phyloP scores from a whole-genome alignment of 2,113 vertebrate genomes.

The Thinocorus orbignyianus region DNA sequence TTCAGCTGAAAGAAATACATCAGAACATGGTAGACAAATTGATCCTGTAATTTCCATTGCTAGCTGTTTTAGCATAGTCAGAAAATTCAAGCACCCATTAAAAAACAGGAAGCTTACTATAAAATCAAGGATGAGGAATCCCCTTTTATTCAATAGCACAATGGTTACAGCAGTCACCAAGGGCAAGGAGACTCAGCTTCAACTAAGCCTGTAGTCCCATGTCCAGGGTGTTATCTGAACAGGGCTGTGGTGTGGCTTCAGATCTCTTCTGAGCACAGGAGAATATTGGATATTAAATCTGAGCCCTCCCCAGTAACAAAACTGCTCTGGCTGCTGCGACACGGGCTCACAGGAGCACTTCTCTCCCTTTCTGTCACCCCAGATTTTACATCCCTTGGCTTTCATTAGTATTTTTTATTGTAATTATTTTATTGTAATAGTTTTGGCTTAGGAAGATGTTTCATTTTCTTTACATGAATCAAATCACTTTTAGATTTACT shows the following conservation, averaged over 20 bases:
- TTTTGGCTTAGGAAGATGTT: neutral
- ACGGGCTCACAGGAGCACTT: neutral
- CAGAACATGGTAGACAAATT: conserved; percentile 14
- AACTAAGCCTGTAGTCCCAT: neutral
- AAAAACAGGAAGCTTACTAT: neutral
- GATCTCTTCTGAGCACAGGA: neutral
- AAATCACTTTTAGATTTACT: neutral
- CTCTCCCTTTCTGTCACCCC: neutral
- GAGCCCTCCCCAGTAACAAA: neutral
- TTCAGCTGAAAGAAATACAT: conserved; percentile 33
- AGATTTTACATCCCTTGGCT: neutral
- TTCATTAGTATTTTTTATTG: neutral
- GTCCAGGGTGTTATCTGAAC: neutral
- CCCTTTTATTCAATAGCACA: neutral
- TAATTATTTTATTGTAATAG: neutral
- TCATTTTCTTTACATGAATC: neutral
- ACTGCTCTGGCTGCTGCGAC: neutral
- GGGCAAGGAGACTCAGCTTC: neutral
- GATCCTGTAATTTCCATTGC: neutral
- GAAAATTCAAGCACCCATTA: neutral
- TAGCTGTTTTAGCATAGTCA: neutral
- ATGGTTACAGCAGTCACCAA: neutral
- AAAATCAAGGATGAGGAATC: neutral
- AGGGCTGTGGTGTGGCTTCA: neutral
- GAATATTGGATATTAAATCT: neutral